A percentile compares a stretch with the other conserved stretches of the same genome.
phyloP scores from a whole-genome alignment of 2,888 invertebrate species.

The Trachelus iudaicus region DNA sequence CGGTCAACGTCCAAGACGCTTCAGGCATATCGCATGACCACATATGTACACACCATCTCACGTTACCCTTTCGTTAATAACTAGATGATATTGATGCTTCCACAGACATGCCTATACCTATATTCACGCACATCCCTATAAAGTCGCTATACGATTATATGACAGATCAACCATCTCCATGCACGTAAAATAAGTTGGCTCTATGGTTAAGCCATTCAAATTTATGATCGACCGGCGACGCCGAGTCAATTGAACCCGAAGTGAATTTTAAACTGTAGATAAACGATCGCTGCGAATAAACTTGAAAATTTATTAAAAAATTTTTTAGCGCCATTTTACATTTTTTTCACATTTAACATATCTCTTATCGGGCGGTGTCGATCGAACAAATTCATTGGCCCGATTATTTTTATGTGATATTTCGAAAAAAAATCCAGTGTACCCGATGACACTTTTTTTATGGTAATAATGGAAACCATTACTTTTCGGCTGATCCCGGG shows the following conservation, averaged over 20 bases:
- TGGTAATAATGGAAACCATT: not conserved
- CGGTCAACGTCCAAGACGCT: not conserved
- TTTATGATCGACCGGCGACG: constrained; percentile 50
- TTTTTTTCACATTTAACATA: not conserved
- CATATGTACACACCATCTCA: not conserved
- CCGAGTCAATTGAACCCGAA: constrained; percentile 29
- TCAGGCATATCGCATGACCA: not conserved
- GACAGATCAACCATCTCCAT: not conserved
- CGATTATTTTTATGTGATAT: not conserved
- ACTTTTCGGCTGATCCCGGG: not conserved
- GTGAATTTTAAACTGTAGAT: constrained; percentile 10
- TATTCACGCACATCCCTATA: too few relatives aligned
- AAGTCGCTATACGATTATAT: not conserved
- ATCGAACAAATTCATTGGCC: not conserved
- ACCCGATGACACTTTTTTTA: not conserved
- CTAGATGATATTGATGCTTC: not conserved
- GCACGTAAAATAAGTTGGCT: not conserved
- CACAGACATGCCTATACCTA: not conserved
- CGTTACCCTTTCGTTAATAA: not conserved
- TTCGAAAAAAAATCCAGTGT: not conserved
- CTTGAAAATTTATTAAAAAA: not conserved
- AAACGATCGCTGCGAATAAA: not conserved
- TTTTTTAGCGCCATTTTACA: not conserved
- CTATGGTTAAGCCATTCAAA: constrained; percentile 38
- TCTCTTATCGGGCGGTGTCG: not conserved